Conservation (phyloP, 2,888 invertebrate species). For the Malachius bipustulatus region DNA sequence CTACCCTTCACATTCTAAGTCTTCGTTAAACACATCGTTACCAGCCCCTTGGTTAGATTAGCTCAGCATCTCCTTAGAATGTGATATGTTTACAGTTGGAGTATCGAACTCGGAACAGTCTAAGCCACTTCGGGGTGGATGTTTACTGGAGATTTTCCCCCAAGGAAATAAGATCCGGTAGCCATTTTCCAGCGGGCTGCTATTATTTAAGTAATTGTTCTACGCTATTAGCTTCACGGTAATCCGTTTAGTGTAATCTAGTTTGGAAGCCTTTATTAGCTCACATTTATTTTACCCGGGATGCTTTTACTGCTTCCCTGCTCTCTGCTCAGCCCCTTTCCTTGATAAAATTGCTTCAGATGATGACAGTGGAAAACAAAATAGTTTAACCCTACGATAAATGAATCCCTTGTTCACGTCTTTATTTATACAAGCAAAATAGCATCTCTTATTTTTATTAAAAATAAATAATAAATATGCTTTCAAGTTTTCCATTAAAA, state of each 20-base stretch:
- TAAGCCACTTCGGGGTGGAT: slow-evolving; percentile 24
- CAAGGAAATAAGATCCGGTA: slow-evolving; percentile 36
- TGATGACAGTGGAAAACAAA: too few relatives aligned
- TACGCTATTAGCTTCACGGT: slow-evolving; percentile 34
- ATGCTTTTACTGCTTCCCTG: too few relatives aligned
- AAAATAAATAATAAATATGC: too few relatives aligned
- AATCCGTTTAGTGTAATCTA: slow-evolving; percentile 36
- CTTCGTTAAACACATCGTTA: slow-evolving; percentile 31
- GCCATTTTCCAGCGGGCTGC: slow-evolving; percentile 35
- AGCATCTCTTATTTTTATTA: too few relatives aligned
- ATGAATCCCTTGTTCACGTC: too few relatives aligned
- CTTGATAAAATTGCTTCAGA: too few relatives aligned
- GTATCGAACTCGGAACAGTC: slow-evolving; percentile 18
- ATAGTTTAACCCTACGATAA: too few relatives aligned
- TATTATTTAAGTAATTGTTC: slow-evolving; percentile 38
- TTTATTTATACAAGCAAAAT: too few relatives aligned
- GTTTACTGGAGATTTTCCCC: slow-evolving; percentile 34
- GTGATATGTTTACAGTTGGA: slow-evolving; percentile 12
- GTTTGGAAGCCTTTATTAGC: slow-evolving; percentile 27
- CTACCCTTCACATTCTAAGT: slow-evolving; percentile 26
- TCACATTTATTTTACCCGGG: slow-evolving; percentile 18
- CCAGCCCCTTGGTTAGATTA: slow-evolving; percentile 31
- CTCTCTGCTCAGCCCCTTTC: too few relatives aligned
- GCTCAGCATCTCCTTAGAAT: slow-evolving; percentile 22
- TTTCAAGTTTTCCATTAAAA: too few relatives aligned